Evolutionary conservation across 2,113 vertebrate species (phyloP).

Genomic region (Porphyrio hochstetteri): DNA sequence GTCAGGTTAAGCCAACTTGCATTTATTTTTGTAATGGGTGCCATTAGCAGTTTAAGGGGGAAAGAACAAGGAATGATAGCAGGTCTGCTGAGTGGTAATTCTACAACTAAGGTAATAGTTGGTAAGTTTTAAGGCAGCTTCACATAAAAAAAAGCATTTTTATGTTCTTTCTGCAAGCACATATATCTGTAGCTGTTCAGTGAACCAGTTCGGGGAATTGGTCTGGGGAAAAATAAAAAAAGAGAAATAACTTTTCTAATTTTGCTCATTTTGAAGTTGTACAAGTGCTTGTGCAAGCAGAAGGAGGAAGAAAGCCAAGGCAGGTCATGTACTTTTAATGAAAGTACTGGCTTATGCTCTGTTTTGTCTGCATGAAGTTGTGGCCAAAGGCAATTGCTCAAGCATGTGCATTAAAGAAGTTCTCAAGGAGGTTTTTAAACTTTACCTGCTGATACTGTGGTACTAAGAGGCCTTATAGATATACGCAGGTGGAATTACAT

Average conservation of each 20-base stretch:
- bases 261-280: background rate
- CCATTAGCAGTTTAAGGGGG: background rate
- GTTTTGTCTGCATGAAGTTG: background rate
- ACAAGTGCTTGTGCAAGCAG: background rate
- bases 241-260: background rate
- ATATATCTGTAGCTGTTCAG: background rate
- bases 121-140: background rate
- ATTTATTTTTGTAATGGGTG: background rate
- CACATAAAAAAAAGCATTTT: background rate
- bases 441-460: background rate
- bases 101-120: background rate
- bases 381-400: background rate
- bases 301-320: background rate
- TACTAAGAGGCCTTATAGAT: background rate
- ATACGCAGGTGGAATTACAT: background rate
- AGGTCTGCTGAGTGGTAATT: background rate
- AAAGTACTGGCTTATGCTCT: background rate
- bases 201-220: background rate
- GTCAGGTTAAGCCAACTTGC: background rate
- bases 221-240: background rate
- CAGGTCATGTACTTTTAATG: background rate
- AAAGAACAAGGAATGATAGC: background rate
- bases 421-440: background rate
- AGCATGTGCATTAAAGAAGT: background rate
- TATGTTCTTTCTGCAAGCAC: background rate